phyloP scores from a whole-genome alignment of 2,113 vertebrate genomes.

The Bos taurus region DNA sequence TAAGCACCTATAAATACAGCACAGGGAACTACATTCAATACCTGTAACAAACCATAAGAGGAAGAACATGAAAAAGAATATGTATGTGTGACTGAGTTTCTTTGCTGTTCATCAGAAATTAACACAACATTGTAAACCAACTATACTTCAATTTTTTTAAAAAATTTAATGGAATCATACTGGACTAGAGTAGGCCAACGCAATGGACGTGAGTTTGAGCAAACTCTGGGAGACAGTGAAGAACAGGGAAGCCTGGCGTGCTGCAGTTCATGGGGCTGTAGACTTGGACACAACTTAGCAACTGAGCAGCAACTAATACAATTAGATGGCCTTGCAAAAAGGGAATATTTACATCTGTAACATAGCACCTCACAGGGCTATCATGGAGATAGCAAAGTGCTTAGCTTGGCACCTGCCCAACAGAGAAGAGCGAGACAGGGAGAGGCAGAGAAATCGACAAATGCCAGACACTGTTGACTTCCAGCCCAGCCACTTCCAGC shows the following conservation, averaged over 20 bases:
- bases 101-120: neutral
- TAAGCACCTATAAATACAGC: neutral
- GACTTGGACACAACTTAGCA: neutral
- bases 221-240: neutral
- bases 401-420: neutral
- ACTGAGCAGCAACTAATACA: neutral
- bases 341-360: neutral
- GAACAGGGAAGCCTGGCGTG: neutral
- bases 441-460: no score
- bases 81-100: no score
- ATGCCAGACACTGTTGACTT: fast-evolving
- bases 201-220: neutral
- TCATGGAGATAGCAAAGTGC: neutral
- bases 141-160: neutral
- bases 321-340: neutral
- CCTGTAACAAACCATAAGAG: neutral
- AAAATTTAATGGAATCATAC: neutral
- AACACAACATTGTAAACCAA: neutral
- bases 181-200: neutral
- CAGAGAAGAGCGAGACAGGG: neutral
- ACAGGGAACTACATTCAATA: neutral
- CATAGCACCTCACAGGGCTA: neutral
- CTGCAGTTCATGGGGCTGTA: neutral
- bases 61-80: neutral
- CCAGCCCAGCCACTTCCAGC: neutral